Conservation (phyloP, 2,113 vertebrate genomes). For the Myotis brandtii region DNA sequence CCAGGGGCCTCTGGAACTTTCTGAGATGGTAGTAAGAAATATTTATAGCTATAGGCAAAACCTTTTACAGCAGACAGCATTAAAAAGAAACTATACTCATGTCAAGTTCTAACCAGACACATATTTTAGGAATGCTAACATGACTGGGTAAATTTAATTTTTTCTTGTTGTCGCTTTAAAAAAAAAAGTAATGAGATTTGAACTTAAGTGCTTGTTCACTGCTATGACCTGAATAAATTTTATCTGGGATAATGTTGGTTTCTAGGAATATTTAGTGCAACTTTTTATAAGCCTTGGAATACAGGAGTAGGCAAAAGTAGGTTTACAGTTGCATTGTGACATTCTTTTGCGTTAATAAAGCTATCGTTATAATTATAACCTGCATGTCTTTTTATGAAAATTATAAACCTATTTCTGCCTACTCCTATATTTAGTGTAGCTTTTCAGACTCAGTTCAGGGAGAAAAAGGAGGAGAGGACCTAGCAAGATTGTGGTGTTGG, state of each 20-base stretch:
- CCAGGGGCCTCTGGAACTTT: conserved; percentile 65
- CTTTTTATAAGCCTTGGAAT: not conserved
- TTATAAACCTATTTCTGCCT: no score
- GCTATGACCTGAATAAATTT: not conserved
- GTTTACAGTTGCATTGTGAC: no score
- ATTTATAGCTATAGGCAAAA: conserved; percentile 67
- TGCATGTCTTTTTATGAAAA: no score
- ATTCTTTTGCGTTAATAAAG: no score
- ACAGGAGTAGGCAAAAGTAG: not conserved
- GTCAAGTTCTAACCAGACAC: not conserved
- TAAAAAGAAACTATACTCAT: conserved; percentile 23
- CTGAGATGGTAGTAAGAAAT: conserved; percentile 70
- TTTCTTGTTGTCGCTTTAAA: not conserved
- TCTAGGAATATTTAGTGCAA: not conserved
- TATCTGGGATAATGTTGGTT: not conserved
- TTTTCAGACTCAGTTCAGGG: not conserved
- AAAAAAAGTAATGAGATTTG: not conserved
- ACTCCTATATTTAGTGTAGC: not conserved
- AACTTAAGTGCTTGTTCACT: conserved; percentile 27
- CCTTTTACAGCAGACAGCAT: conserved; percentile 61
- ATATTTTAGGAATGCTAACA: not conserved
- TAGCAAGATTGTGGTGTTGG: not conserved
- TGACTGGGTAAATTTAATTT: not conserved
- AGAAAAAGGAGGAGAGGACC: not conserved
- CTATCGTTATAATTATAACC: no score